A percentile compares a stretch with the other conserved stretches of the same genome.
Evolutionary conservation across 37 sponge, comb jelly and placozoan genomes (phyloP).

Genomic region (Mnemiopsis leidyi): DNA sequence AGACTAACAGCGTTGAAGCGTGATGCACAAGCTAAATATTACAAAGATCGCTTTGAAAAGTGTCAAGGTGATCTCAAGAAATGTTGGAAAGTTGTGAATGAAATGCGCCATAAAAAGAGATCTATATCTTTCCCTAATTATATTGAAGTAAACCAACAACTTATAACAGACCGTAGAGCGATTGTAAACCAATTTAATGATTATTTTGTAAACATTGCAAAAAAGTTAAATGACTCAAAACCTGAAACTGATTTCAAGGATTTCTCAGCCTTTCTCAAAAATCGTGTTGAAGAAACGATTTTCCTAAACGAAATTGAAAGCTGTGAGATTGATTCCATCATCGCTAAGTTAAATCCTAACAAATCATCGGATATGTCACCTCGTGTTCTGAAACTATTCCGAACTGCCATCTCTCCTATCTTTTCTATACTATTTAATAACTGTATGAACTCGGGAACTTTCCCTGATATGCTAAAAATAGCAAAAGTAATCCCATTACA

Average conservation of each 20-base stretch:
- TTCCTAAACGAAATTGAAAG: not conserved
- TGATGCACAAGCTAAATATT: not conserved
- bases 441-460: not conserved
- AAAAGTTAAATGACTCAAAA: not conserved
- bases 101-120: not conserved
- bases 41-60: not conserved
- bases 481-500: not conserved
- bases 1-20: not conserved
- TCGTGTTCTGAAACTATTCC: not conserved
- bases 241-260: not conserved
- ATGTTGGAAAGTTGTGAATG: not conserved
- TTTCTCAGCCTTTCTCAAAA: not conserved
- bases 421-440: not conserved
- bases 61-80: too few relatives aligned
- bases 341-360: not conserved
- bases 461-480: too few relatives aligned
- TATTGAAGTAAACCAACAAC: too few relatives aligned
- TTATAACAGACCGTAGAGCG: not conserved
- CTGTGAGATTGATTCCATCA: not conserved
- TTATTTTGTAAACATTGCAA: too few relatives aligned
- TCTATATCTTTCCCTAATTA: not conserved
- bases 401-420: not conserved
- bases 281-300: not conserved
- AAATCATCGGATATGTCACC: not conserved
- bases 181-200: not conserved